phyloP scores from a whole-genome alignment of 2,888 invertebrate genomes.

The Aricia artaxerxes region DNA sequence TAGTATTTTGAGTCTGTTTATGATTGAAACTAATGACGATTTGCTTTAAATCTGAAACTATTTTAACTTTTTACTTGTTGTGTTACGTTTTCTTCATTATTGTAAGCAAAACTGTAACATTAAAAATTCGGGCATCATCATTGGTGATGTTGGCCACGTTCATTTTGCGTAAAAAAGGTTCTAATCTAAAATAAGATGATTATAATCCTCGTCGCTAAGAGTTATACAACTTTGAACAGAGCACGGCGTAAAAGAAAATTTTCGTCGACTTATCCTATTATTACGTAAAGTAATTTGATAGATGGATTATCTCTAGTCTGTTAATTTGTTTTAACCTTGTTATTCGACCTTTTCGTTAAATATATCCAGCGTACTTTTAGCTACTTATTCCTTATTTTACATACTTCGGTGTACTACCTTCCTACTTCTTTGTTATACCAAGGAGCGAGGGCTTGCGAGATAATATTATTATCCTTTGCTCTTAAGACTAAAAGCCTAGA shows the following conservation, averaged over 20 bases:
- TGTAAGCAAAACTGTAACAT: not conserved
- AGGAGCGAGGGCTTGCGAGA: not conserved
- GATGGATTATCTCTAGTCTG: conserved; percentile 1
- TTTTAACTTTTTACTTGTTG: not conserved
- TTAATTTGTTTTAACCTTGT: conserved; percentile 8
- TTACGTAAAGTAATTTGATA: conserved; percentile 9
- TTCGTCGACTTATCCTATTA: conserved; percentile 11
- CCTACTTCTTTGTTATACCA: not conserved
- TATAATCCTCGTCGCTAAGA: not conserved
- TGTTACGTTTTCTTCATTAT: too few species aligned
- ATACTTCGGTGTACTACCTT: not conserved
- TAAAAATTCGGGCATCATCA: not conserved
- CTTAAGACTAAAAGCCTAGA: not conserved
- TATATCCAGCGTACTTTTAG: not conserved
- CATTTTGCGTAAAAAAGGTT: not conserved
- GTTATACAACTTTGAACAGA: not conserved
- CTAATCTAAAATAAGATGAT: not conserved
- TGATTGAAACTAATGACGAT: too few species aligned
- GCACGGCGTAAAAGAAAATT: not conserved
- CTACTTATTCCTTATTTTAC: not conserved
- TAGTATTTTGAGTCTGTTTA: too few species aligned
- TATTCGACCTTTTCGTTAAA: not conserved
- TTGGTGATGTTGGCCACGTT: too few species aligned
- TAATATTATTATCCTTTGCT: not conserved
- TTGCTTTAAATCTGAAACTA: not conserved